phyloP scores from a whole-genome alignment of 1,140 invertebrate genomes.

The Capitella teleta region DNA sequence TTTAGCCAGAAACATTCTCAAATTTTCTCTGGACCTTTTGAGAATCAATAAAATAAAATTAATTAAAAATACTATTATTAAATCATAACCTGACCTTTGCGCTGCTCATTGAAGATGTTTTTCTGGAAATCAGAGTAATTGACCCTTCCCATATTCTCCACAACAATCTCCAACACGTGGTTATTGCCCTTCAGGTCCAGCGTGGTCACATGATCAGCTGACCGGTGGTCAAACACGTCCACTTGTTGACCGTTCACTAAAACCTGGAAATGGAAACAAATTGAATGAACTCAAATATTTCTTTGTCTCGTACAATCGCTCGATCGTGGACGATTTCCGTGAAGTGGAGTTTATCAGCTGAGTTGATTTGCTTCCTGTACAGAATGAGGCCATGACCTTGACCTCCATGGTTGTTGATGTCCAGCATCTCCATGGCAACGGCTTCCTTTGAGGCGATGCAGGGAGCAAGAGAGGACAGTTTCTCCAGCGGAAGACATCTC shows the following conservation, averaged over 20 bases:
- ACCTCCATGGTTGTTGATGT: constrained; percentile 46
- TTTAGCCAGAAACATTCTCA: neutral
- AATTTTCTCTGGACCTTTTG: neutral
- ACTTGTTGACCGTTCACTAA: constrained; percentile 20
- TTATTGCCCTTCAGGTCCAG: neutral
- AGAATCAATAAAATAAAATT: neutral
- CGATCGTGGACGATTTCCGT: constrained; percentile 46
- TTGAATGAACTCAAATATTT: neutral
- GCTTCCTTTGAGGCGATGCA: constrained; percentile 10
- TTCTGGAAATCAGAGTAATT: constrained; percentile 45
- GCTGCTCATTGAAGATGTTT: constrained; percentile 31
- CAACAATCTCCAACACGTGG: constrained; percentile 44
- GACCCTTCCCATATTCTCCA: constrained; percentile 51
- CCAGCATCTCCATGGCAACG: constrained; percentile 49
- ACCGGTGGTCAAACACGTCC: constrained; percentile 14
- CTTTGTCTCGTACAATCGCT: neutral
- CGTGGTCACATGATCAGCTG: neutral
- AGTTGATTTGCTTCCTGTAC: constrained; percentile 39
- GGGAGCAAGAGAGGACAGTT: too few species aligned
- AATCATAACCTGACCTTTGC: constrained; percentile 40
- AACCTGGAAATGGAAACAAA: constrained; percentile 13
- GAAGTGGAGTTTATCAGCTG: constrained; percentile 32
- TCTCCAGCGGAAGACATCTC: too few species aligned
- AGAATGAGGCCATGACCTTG: constrained; percentile 52
- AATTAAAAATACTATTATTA: neutral